Conservation (phyloP, 2,797 vertebrate species). For the Selene dorsalis region DNA sequence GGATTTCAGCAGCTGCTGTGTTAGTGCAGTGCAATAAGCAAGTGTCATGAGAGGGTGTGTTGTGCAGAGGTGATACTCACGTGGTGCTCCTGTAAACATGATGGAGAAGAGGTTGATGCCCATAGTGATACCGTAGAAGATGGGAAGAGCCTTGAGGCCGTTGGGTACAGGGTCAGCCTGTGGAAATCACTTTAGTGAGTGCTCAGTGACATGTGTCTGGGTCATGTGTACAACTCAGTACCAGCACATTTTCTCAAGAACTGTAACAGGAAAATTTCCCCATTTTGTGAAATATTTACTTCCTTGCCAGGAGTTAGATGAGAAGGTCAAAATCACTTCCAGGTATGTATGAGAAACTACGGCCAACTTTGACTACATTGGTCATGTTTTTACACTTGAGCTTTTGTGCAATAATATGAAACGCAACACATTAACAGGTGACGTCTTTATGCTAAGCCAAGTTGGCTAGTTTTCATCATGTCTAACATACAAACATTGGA, state of each 20-base stretch:
- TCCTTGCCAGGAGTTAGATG: too few species aligned
- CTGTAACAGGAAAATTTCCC: background rate
- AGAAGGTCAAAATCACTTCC: background rate
- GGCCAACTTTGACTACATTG: background rate
- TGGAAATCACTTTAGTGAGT: constrained; percentile 26
- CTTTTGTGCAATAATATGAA: background rate
- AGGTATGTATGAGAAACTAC: background rate
- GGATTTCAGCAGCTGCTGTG: constrained; percentile 44
- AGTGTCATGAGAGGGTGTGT: constrained; percentile 21
- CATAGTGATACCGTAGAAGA: constrained; percentile 95
- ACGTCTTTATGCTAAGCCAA: background rate
- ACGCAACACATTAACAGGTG: too few species aligned
- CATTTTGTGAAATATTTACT: too few species aligned
- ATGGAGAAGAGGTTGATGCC: constrained; percentile 97
- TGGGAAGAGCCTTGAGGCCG: constrained; percentile 90
- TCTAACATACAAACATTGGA: background rate
- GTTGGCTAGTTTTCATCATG: background rate
- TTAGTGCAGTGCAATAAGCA: constrained; percentile 19
- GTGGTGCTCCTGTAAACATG: constrained; percentile 92
- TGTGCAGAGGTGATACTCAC: constrained; percentile 85
- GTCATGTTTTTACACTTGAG: background rate
- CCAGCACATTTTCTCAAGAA: background rate
- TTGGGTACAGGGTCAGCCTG: constrained; percentile 93
- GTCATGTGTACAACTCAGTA: background rate
- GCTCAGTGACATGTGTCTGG: background rate